Percentiles rank a stretch among this genome's conserved stretches.
Conservation (phyloP, 2,888 invertebrate species). For the Thereva unica region DNA sequence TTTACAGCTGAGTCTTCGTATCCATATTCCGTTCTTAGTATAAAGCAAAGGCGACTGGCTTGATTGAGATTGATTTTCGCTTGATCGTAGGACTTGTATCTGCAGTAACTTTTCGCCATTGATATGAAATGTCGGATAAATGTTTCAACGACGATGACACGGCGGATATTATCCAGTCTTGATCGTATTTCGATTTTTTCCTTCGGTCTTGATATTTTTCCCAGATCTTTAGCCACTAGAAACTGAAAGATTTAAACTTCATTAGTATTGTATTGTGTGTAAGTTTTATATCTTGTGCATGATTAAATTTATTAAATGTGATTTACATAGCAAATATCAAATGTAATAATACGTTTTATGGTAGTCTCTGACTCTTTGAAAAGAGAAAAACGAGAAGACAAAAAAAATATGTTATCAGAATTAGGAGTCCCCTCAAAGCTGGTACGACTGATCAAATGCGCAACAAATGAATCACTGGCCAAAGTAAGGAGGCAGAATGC, state of each 20-base stretch:
- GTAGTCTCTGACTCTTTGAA: too few relatives aligned
- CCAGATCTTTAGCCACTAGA: constrained; percentile 45
- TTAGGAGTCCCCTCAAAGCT: too few relatives aligned
- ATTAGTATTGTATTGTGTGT: constrained; percentile 15
- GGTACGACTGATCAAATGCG: too few relatives aligned
- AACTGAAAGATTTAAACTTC: constrained; percentile 43
- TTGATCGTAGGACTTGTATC: constrained; percentile 65
- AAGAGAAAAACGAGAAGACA: too few relatives aligned
- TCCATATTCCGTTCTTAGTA: constrained; percentile 62
- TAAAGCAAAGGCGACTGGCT: constrained; percentile 66
- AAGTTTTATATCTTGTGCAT: too few relatives aligned
- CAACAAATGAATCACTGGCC: too few relatives aligned
- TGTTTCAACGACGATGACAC: constrained; percentile 68
- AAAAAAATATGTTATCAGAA: too few relatives aligned
- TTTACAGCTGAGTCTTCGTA: constrained; percentile 62
- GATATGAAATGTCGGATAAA: constrained; percentile 74
- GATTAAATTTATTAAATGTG: too few relatives aligned
- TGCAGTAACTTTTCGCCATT: constrained; percentile 69
- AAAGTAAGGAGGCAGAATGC: too few relatives aligned
- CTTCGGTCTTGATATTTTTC: constrained; percentile 38
- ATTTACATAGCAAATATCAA: too few relatives aligned
- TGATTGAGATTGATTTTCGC: constrained; percentile 73
- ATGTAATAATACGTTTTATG: too few relatives aligned
- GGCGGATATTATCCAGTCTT: constrained; percentile 63
- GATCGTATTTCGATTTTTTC: constrained; percentile 48